Evolutionary conservation across 1,140 invertebrate species (phyloP), one percentile per base, ranked within the genome.

Genomic region (Drosophila sp.): DNA sequence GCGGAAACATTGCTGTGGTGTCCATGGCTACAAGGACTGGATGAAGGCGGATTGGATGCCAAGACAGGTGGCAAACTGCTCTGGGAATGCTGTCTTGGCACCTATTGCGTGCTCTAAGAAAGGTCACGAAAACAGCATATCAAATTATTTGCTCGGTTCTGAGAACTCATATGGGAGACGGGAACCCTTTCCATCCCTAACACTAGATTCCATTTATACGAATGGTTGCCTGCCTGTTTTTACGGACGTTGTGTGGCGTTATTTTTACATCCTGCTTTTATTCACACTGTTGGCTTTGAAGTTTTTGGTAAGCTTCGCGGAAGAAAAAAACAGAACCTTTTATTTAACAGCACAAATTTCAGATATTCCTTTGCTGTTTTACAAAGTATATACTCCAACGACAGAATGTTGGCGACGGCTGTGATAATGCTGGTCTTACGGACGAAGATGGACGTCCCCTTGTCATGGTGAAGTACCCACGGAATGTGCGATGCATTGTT

Each of bases 21-120:
- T 92, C 1, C 25, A 74, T 8, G 71, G 57, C 50, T 92, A 90
- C 53, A 83, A 70, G 36, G 91, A 92, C 29, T 92, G 91, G 91
- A 84, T 91, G 79, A 73, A 70, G 3, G 83, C 91, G 0, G 74
- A 84, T 0, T 92, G 91, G 91, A 90, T 92, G 83, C 74, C 86
- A 0, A 32, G 6, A 3, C 51, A 46, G n/a, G n/a, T 21, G 21
- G 50, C 3, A 3, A 69, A 50, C 34, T 53, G n/a, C 5, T n/a
- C 50, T 2, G 36, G 27, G 0, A 48, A 36, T 8, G 16, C 45
- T 0, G 40, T 90, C 7, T 48, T 91, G 9, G 80, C 90, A 2
- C 90, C 90, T 0, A 80, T 78, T 36, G 78, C 90, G n/a, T 91
- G 90, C 32, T 82, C 76, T 46, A 91, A 90, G 21, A 58, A 59